Evolutionary conservation across 2,888 invertebrate genomes (phyloP).

Genomic region (Zygaena filipendulae): DNA sequence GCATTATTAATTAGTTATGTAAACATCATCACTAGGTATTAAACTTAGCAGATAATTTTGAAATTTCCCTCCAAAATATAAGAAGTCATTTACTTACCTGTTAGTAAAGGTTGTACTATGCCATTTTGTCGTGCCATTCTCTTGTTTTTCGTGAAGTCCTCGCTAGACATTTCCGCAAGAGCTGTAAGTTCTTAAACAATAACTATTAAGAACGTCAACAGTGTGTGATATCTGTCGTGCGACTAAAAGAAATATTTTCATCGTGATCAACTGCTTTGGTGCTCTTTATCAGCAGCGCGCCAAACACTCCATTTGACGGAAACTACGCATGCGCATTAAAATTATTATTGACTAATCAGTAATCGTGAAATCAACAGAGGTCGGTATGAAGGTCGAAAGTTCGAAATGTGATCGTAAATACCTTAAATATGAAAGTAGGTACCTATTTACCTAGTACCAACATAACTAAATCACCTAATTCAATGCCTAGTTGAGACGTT

Average conservation of each 20-base stretch:
- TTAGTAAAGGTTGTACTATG: conserved; percentile 89
- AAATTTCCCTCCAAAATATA: conserved; percentile 35
- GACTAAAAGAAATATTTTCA: conserved; percentile 59
- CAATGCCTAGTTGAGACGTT: too few relatives aligned
- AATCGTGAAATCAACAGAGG: too few relatives aligned
- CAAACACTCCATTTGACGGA: conserved; percentile 52
- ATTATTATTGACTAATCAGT: conserved; percentile 34
- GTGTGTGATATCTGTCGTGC: conserved; percentile 37
- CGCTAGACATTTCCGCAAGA: conserved; percentile 46
- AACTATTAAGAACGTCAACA: conserved; percentile 31
- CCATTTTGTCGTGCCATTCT: conserved; percentile 77
- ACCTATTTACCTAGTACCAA: too few relatives aligned
- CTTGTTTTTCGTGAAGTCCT: conserved; percentile 31
- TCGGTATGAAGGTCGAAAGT: too few relatives aligned
- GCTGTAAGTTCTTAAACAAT: conserved; percentile 18
- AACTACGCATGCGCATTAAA: conserved; percentile 49
- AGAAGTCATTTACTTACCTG: conserved; percentile 73
- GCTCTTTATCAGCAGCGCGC: conserved; percentile 50
- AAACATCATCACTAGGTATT: too few relatives aligned
- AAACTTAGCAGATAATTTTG: conserved; percentile 18
- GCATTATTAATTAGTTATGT: too few relatives aligned
- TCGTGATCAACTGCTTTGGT: conserved; percentile 38
- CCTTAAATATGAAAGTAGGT: too few relatives aligned
- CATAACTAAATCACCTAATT: too few relatives aligned
- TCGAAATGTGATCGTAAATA: too few relatives aligned